phyloP scores from a whole-genome alignment of 2,113 vertebrate genomes.

The Vidua macroura region DNA sequence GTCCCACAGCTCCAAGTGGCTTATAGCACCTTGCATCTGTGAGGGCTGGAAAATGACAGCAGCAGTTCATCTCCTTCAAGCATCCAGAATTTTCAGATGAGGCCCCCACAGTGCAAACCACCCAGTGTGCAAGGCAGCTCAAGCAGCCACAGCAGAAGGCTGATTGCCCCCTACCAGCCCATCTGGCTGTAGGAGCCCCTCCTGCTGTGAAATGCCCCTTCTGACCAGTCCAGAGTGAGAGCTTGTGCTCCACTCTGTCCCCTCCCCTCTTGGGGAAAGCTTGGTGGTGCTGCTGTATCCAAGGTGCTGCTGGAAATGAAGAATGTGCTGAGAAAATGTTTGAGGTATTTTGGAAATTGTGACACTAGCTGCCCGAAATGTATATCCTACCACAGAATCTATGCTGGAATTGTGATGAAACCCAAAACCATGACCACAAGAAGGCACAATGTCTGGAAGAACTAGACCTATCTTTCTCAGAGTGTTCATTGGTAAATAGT shows the following conservation, averaged over 20 bases:
- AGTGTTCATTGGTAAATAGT: slow-evolving; percentile 19
- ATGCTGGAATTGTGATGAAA: slow-evolving; percentile 28
- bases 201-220: not conserved
- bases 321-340: not conserved
- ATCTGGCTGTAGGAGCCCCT: not conserved
- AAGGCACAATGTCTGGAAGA: slow-evolving; percentile 28
- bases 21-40: not conserved
- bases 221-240: not conserved
- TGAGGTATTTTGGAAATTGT: not conserved
- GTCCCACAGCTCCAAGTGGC: not conserved
- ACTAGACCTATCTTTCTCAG: slow-evolving; percentile 6
- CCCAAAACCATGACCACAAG: not conserved
- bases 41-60: not conserved
- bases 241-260: not conserved
- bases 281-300: not conserved
- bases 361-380: slow-evolving; percentile 40
- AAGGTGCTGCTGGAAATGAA: too few species aligned
- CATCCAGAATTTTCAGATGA: not conserved
- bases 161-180: not conserved
- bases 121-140: not conserved
- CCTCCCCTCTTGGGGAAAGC: not conserved
- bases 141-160: not conserved
- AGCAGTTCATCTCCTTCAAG: not conserved
- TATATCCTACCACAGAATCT: slow-evolving; percentile 4
- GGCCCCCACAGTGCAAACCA: not conserved